Conservation (phyloP, 2,888 invertebrate genomes). For the Iselma pallidipennis region DNA sequence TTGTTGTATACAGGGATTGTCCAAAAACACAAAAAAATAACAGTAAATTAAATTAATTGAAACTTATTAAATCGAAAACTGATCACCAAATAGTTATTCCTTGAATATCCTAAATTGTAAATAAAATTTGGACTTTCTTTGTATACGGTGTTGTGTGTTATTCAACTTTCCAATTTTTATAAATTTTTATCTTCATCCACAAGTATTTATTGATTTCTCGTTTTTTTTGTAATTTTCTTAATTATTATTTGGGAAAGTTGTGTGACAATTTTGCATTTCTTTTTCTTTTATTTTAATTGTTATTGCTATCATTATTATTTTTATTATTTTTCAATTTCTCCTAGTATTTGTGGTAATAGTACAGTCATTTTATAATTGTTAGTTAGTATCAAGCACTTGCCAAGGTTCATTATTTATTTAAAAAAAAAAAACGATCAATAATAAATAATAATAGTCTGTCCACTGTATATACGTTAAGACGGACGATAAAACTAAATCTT, state of each 20-base stretch:
- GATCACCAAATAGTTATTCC: background rate
- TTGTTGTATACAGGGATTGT: conserved; percentile 28
- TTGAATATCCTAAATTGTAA: conserved; percentile 15
- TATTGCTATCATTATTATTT: too few species aligned
- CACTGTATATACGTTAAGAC: too few species aligned
- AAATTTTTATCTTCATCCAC: conserved; percentile 4
- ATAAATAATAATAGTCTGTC: too few species aligned
- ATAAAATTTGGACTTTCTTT: conserved; percentile 29
- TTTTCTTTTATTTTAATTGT: background rate
- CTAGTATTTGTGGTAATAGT: conserved; percentile 34
- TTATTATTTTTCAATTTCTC: conserved; percentile 19
- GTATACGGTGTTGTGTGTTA: conserved; percentile 27
- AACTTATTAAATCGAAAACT: conserved; percentile 10
- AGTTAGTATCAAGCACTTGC: conserved; percentile 37
- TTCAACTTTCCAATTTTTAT: conserved; percentile 29
- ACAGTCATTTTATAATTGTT: conserved; percentile 36
- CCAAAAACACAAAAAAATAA: too few species aligned
- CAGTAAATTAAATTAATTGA: too few species aligned
- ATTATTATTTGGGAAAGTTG: conserved; percentile 25
- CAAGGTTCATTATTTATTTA: conserved; percentile 31
- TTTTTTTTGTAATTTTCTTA: conserved; percentile 13
- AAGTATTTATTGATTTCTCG: conserved; percentile 11
- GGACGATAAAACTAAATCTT: too few species aligned
- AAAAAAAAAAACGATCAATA: too few species aligned
- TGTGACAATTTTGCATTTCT: conserved; percentile 29